phyloP scores from a whole-genome alignment of 2,888 invertebrate species.

The Teleiodes luculella region DNA sequence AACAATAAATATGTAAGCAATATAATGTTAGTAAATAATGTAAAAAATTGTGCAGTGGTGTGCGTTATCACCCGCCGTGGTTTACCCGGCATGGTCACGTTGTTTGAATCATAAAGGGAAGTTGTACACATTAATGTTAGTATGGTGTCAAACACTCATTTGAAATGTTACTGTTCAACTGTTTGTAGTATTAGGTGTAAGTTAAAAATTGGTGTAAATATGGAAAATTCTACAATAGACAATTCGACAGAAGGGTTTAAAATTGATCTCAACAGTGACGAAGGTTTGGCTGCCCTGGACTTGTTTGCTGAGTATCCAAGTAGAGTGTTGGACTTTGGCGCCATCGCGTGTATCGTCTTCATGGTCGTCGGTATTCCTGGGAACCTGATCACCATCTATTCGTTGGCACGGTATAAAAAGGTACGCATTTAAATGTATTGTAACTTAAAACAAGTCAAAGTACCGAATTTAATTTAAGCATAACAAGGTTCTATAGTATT shows the following conservation, averaged over 20 bases:
- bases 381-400: constrained; percentile 87
- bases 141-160: constrained; percentile 34
- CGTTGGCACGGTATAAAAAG: constrained; percentile 86
- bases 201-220: constrained; percentile 4
- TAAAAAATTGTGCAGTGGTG: neutral
- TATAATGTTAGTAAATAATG: constrained; percentile 23
- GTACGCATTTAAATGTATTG: constrained; percentile 55
- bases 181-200: constrained; percentile 20
- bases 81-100: neutral
- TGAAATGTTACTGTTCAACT: constrained; percentile 27
- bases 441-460: too few species aligned
- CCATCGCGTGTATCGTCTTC: constrained; percentile 84
- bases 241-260: neutral
- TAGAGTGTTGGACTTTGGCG: constrained; percentile 82
- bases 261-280: constrained; percentile 30
- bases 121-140: constrained; percentile 25
- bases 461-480: too few species aligned
- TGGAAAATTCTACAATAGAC: neutral
- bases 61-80: constrained; percentile 4
- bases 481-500: too few species aligned
- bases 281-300: constrained; percentile 50
- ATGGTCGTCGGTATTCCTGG: constrained; percentile 89
- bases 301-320: constrained; percentile 84
- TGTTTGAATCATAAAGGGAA: constrained; percentile 57
- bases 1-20: constrained; percentile 37